Base-by-base conservation (phyloP, 2,888 invertebrate species). In the Acanthacorydalis orientalis region DNA sequence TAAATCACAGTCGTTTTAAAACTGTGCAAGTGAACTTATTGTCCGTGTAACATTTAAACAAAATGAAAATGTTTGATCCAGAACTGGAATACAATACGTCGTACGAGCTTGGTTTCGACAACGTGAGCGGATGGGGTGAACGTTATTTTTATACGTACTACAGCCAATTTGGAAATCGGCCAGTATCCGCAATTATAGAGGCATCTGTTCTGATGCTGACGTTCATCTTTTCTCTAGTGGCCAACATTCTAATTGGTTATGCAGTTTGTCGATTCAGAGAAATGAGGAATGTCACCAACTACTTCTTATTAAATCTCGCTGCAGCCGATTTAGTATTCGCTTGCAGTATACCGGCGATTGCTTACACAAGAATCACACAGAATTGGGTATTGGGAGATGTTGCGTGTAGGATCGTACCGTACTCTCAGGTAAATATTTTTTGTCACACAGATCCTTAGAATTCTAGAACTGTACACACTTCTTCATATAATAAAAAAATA, bases 241-340 rank as follows among this genome's bases (percentile, higher is more conserved):
- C 71, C 45, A 75, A 75, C 57, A 59, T 67, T 38, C 65, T 69
- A 44, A 71, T 75, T 50, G 68, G 69, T 10, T 60, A 65, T 35
- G 72, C 72, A 51, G 67, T 74, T 46, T 60, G 72, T 48, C 64
- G 68, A 58, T 62, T 57, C 51, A 62, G 69, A 38, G 71, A 72
- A 55, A 70, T 73, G 67, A 62, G 69, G 55, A 73, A 74, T 34
- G 73, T 74, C 49, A 72, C 72, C 51, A 74, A 74, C 57, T 68
- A 70, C 54, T 73, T 73, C 59, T 65, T 74, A 47, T 65, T 73
- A 53, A 75, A 74, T 59, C 60, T 75, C 55, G 79, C 80, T 11
- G 75, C 77, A 50, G 74, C 81, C 16, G 83, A 83, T 63, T 62
- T 80, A 50, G 58, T 74, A 44, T 74, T 75, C 55, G 69, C 71